Base-by-base conservation (phyloP, 2,113 vertebrate species). In the Heptranchias perlo region DNA sequence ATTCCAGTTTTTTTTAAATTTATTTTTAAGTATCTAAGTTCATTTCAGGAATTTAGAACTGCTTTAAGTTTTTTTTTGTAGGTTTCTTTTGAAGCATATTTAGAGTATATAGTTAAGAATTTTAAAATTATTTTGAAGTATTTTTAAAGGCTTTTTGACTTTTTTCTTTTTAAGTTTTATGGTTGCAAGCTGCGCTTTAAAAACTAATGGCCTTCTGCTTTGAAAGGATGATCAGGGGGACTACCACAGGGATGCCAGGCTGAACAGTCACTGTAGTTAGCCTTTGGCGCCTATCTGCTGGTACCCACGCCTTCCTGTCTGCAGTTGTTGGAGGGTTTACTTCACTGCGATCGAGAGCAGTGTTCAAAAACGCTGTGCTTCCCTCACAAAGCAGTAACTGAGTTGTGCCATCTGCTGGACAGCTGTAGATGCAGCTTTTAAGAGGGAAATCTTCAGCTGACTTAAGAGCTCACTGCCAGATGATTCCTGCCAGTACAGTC, bases 351-450 rank as follows among this genome's bases (percentile, higher is more conserved):
- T 35, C 31, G 1, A 58, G 52, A 58, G 8, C 28, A 58, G 16
- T 58, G 11, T 91, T 58, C 31, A 35, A 91, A 58, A 91, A 54
- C n/a, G 84, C 25, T 87, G 44, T 2, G 52, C 31, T 58, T 54
- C 31, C 13, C 31, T 58, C 11, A 44, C 78, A 23, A 14, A 91
- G 49, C 87, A 52, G 25, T 54, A 89, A 31, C 52, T 61, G 52
- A n/a, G 52, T 35, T 91, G 11, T 61, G 87, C 87, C 87, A 91
- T 91, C 87, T 91, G 52, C 87, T 91, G 87, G 54, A 91, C 52
- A 91, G 52, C 1, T 91, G 31, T 91, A 16, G 49, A 52, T 91
- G 25, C 52, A n/a, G 25, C 87, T n/a, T n/a, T n/a, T 28, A 35
- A 14, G 49, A 91, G 86, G 49, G 28, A 54, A 31, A 28, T 14